Evolutionary conservation across 2,797 vertebrate genomes (phyloP).

Genomic region (Acomys russatus): DNA sequence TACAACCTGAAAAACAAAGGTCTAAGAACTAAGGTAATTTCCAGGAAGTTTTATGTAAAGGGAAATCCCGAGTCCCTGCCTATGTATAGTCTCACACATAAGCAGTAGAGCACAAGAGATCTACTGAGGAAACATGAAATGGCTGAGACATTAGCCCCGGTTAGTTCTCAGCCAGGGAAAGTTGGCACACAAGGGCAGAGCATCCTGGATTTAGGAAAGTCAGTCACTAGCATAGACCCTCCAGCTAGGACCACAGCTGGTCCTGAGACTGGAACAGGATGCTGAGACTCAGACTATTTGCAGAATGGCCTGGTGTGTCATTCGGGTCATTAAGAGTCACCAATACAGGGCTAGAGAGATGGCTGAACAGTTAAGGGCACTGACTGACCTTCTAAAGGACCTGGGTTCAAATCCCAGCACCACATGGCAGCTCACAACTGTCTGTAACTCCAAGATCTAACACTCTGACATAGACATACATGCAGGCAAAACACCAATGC

Average conservation of each 20-base stretch:
- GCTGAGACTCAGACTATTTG: background rate
- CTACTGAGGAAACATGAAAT: background rate
- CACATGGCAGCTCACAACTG: too few species aligned
- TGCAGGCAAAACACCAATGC: too few species aligned
- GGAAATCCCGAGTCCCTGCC: background rate
- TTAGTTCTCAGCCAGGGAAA: background rate
- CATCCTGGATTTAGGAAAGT: background rate
- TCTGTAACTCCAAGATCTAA: too few species aligned
- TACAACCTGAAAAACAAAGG: slow-evolving; percentile 21
- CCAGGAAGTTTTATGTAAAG: background rate
- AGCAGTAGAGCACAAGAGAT: background rate
- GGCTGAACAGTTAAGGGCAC: too few species aligned
- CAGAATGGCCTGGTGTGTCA: slow-evolving; percentile 12
- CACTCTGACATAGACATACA: too few species aligned
- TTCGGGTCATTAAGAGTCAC: slow-evolving; percentile 66
- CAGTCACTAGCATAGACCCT: background rate
- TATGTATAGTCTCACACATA: background rate
- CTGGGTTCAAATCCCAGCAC: too few species aligned
- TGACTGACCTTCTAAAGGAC: too few species aligned
- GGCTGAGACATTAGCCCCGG: background rate
- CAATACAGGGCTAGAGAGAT: background rate
- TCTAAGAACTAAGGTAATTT: background rate
- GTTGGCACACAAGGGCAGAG: too few species aligned
- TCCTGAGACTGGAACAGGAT: background rate
- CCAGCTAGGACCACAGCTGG: background rate